phyloP scores from a whole-genome alignment of 2,888 invertebrate species.

The Acanthacorydalis orientalis region DNA sequence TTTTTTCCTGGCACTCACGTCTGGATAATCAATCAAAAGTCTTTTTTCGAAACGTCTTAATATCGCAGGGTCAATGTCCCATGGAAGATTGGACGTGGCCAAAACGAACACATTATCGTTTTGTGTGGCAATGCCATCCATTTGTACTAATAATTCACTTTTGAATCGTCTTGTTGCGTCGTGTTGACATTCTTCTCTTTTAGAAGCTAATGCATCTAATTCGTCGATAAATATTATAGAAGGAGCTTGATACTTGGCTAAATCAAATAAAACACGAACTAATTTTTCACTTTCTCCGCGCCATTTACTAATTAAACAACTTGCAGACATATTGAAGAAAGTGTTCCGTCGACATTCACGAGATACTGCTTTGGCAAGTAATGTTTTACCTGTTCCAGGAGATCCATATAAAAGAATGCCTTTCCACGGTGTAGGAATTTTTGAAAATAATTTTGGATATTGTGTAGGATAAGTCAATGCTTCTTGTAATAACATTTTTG shows the following conservation, averaged over 20 bases:
- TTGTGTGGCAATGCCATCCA: slow-evolving; percentile 56
- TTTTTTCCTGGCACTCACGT: slow-evolving; percentile 39
- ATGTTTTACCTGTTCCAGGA: slow-evolving; percentile 75
- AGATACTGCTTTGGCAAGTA: slow-evolving; percentile 77
- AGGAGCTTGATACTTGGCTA: slow-evolving; percentile 71
- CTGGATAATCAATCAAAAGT: slow-evolving; percentile 65
- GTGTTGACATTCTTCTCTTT: slow-evolving; percentile 51
- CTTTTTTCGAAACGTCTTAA: slow-evolving; percentile 76
- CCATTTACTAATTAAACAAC: slow-evolving; percentile 89
- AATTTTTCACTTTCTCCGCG: slow-evolving; percentile 91
- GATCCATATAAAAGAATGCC: slow-evolving; percentile 53
- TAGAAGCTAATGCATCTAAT: slow-evolving; percentile 67
- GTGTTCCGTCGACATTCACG: slow-evolving; percentile 56
- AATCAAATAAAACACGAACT: slow-evolving; percentile 71
- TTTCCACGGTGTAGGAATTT: slow-evolving; percentile 65
- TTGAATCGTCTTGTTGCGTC: slow-evolving; percentile 78
- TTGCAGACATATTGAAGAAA: slow-evolving; percentile 83
- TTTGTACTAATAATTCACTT: slow-evolving; percentile 71
- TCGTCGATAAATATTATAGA: slow-evolving; percentile 89
- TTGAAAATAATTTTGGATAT: slow-evolving; percentile 54
- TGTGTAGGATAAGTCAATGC: slow-evolving; percentile 67
- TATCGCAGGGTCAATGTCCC: slow-evolving; percentile 83
- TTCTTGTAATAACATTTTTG: slow-evolving; percentile 67
- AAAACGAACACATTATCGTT: slow-evolving; percentile 56
- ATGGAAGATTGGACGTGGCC: slow-evolving; percentile 83